Evolutionary conservation across 64 coral and sea anemone genomes (phyloP).

Genomic region (Exaiptasia diaphana): DNA sequence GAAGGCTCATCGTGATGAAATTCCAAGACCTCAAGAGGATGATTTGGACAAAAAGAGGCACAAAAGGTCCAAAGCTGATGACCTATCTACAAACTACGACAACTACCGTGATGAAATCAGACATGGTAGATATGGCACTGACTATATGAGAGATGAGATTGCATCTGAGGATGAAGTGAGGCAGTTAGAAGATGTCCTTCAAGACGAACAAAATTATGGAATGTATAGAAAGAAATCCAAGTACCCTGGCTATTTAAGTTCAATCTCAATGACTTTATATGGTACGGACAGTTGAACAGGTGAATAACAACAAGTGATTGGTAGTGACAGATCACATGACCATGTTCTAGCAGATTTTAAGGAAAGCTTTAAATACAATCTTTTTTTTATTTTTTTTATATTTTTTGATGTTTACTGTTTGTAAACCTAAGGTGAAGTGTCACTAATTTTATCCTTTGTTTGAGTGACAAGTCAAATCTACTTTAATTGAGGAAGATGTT

Average conservation of each 20-base stretch:
- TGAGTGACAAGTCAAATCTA: too few species aligned
- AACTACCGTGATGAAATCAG: conserved; percentile 90
- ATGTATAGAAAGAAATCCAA: conserved; percentile 7
- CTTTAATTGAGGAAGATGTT: too few species aligned
- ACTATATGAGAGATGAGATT: conserved; percentile 98
- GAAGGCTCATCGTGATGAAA: conserved; percentile 84
- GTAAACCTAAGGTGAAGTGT: too few species aligned
- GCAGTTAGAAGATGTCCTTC: conserved; percentile 56
- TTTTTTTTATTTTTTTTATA: too few species aligned
- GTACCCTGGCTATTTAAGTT: not conserved
- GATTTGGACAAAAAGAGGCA: not conserved
- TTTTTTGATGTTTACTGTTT: too few species aligned
- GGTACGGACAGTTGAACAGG: conserved; percentile 30
- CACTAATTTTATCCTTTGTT: too few species aligned
- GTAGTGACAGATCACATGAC: too few species aligned
- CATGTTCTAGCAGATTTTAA: too few species aligned
- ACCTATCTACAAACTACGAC: conserved; percentile 25
- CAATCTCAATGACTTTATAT: conserved; percentile 40
- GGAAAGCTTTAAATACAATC: too few species aligned
- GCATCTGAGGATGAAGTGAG: conserved; percentile 54
- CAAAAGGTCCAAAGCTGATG: not conserved
- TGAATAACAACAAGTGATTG: too few species aligned
- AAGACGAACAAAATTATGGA: conserved; percentile 38
- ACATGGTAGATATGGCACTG: conserved; percentile 82
- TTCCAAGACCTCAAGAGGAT: conserved; percentile 18